Conservation (phyloP, 2,113 vertebrate species). For the Platysteira castanea region DNA sequence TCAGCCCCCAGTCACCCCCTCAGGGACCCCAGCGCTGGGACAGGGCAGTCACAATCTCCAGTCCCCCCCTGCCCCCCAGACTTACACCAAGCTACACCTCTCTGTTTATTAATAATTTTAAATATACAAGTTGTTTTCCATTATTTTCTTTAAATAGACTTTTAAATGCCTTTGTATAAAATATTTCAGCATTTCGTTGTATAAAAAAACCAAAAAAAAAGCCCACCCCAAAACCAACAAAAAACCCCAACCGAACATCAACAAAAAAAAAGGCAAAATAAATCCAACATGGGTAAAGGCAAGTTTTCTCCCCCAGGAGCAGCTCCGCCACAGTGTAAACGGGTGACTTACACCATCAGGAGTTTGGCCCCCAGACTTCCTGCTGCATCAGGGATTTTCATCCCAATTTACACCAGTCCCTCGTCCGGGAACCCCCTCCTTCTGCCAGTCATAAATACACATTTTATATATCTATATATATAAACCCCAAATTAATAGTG, state of each 20-base stretch:
- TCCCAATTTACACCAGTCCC: neutral
- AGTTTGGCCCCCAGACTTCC: neutral
- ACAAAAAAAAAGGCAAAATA: neutral
- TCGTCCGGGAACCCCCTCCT: neutral
- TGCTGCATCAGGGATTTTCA: neutral
- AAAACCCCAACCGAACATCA: neutral
- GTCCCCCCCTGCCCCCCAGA: neutral
- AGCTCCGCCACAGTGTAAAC: neutral
- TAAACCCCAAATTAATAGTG: neutral
- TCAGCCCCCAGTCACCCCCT: neutral
- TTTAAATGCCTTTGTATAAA: conserved; percentile 79
- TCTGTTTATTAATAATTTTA: conserved; percentile 72
- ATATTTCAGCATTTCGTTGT: conserved; percentile 74
- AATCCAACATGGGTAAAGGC: neutral
- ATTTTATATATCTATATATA: neutral
- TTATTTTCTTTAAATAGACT: conserved; percentile 76
- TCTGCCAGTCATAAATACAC: conserved; percentile 40
- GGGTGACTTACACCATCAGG: neutral
- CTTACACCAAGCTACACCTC: neutral
- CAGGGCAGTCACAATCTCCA: neutral
- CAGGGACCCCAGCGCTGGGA: too few species aligned
- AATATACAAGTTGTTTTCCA: conserved; percentile 71
- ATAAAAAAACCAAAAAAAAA: conserved; percentile 36
- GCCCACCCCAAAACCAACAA: neutral
- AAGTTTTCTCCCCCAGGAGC: neutral